Evolutionary conservation across 1,140 invertebrate genomes (phyloP), one percentile per base, ranked within the genome.

Genomic region (Andricus grossulariae): DNA sequence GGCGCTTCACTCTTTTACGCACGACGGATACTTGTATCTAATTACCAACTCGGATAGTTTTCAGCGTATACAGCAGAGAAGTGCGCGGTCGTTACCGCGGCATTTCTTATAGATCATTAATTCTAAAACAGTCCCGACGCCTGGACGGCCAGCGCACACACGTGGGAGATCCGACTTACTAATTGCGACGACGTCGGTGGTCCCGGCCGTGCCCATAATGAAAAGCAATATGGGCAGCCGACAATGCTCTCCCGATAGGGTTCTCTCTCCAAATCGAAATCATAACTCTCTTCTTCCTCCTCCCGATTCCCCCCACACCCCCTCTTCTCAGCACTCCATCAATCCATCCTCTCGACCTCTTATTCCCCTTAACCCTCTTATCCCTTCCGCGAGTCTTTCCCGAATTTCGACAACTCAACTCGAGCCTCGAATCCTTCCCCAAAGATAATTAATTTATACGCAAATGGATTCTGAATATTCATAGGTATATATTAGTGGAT

Each of bases 51-150:
- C 78, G 82, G 82, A 83, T 82, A 82, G 82, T 83, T 83, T 83
- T 82, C 78, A 82, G 51, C 80, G 82, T 81, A 80, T 83, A 83
- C 78, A 52, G 78, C 75, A 73, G 76, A 71, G 82, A 77, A 73
- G 82, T 79, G 79, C 79, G 83, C 78, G 81, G 81, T 82, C 79
- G 81, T 82, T 82, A 82, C 77, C 77, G 83, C 83, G 82, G 80
- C 81, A 77, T 82, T 84, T 81, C 83, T 82, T 84, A 84, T 84
- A 84, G 79, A 82, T 84, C 83, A 84, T 84, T 82, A 84, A 84
- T 84, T 84, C 83, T 84, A 84, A 84, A 84, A 84, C 83, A 82
- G 83, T 45, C 39, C 10, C 39, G 39, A 81, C 75, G 80, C 81
- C 82, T 84, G 82, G 78, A 84, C 83, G 81, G 81, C 80, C 81